Conservation (phyloP, 2,797 vertebrate genomes). For the Phataginus tetradactyla region DNA sequence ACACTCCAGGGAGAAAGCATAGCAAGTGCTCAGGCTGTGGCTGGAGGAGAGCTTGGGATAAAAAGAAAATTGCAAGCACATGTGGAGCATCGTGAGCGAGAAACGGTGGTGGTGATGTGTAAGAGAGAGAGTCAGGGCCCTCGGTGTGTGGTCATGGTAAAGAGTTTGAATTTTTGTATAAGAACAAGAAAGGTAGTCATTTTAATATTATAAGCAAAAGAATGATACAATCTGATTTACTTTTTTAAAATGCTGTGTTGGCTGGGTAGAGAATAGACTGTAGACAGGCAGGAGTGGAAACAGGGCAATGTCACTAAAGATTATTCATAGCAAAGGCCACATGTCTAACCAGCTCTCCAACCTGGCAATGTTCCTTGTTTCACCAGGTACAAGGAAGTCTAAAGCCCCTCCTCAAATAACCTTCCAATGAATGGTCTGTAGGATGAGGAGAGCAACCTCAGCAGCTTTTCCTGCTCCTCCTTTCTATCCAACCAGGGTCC, state of each 20-base stretch:
- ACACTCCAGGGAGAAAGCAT: neutral
- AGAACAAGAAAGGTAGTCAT: neutral
- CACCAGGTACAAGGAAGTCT: neutral
- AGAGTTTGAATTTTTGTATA: neutral
- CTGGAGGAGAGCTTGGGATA: neutral
- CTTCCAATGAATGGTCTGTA: neutral
- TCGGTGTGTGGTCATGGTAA: neutral
- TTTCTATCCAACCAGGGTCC: neutral
- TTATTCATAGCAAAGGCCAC: neutral
- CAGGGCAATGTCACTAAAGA: too few relatives aligned
- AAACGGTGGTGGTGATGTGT: neutral
- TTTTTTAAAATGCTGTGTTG: neutral
- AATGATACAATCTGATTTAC: neutral
- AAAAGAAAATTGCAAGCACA: neutral
- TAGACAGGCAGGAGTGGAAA: neutral
- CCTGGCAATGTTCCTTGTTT: neutral
- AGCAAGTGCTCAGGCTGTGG: accelerated
- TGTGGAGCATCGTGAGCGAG: neutral
- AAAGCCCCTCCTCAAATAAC: neutral
- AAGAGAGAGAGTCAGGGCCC: neutral
- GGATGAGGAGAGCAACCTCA: neutral
- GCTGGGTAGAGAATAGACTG: neutral
- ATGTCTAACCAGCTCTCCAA: accelerated
- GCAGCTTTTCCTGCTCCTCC: neutral
- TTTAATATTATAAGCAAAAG: neutral